phyloP scores from a whole-genome alignment of 2,888 invertebrate species.

The Leptura quadrifasciata region DNA sequence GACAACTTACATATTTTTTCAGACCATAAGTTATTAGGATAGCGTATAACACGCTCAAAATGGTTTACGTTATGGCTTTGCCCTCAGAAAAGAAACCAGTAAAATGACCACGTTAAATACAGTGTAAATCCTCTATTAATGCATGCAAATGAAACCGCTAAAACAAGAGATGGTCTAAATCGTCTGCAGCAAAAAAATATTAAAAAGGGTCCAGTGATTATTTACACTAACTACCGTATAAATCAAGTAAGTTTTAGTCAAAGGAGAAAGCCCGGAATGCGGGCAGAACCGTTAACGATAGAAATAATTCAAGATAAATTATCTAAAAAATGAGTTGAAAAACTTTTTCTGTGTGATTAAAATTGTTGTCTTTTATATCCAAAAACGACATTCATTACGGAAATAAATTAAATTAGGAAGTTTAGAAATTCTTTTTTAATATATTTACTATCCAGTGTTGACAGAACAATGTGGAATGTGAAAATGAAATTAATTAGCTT shows the following conservation, averaged over 20 bases:
- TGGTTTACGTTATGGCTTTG: background rate
- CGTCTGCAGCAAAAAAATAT: constrained; percentile 35
- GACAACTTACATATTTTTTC: constrained; percentile 2
- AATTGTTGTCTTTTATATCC: constrained; percentile 15
- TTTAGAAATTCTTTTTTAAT: background rate
- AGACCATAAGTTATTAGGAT: constrained; percentile 10
- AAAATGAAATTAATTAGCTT: no score
- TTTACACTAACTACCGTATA: constrained; percentile 45
- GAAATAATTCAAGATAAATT: constrained; percentile 38
- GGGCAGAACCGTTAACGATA: constrained; percentile 25
- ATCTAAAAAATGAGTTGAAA: constrained; percentile 34
- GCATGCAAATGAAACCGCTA: constrained; percentile 41
- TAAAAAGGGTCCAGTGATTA: constrained; percentile 37
- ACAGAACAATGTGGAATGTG: no score
- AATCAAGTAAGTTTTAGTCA: constrained; percentile 41
- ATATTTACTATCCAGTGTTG: background rate
- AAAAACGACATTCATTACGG: constrained; percentile 2
- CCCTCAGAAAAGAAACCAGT: background rate
- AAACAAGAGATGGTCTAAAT: constrained; percentile 36
- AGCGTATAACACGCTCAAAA: constrained; percentile 8
- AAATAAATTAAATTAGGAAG: constrained; percentile 4
- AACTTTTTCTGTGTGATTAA: constrained; percentile 12
- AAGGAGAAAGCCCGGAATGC: constrained; percentile 33
- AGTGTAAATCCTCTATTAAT: constrained; percentile 42
- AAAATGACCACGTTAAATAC: constrained; percentile 29